Evolutionary conservation across 2,888 invertebrate species (phyloP).

Genomic region (Drosophila anceps): DNA sequence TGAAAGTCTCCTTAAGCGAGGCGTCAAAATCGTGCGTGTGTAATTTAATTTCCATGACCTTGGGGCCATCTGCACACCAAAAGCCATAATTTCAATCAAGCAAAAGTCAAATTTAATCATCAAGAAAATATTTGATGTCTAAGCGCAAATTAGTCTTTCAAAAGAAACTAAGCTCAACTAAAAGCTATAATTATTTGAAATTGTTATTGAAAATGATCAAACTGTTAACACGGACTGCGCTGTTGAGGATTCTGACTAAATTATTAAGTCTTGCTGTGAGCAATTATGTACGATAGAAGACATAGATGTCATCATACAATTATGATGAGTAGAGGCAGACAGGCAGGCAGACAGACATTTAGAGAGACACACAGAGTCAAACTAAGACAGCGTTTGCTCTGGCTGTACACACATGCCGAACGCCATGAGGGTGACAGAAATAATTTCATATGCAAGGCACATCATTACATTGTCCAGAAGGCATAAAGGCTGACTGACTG

Average conservation of each 20-base stretch:
- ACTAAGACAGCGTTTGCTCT: not conserved
- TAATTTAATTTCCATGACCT: not conserved
- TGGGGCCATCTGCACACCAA: not conserved
- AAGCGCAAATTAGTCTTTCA: not conserved
- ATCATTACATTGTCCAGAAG: slow-evolving; percentile 68
- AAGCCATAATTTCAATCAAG: not conserved
- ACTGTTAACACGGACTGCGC: not conserved
- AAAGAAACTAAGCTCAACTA: not conserved
- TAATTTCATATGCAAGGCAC: slow-evolving; percentile 73
- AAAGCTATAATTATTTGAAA: slow-evolving; percentile 1
- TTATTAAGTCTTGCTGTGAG: slow-evolving; percentile 11
- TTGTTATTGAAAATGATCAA: slow-evolving; percentile 7
- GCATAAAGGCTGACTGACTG: slow-evolving; percentile 41
- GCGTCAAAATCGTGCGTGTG: not conserved
- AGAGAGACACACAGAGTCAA: not conserved
- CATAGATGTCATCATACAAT: slow-evolving; percentile 53
- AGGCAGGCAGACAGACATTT: not conserved
- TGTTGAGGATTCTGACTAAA: not conserved
- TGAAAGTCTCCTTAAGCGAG: not conserved
- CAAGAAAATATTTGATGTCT: not conserved
- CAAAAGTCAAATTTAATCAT: not conserved
- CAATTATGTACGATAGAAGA: slow-evolving; percentile 30
- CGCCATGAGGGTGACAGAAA: not conserved
- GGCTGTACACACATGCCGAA: slow-evolving; percentile 26
- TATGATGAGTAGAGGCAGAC: slow-evolving; percentile 15